Percentiles rank a stretch among this genome's conserved stretches.
phyloP scores from a whole-genome alignment of 2,113 vertebrate genomes.

The Odobenus rosmarus region DNA sequence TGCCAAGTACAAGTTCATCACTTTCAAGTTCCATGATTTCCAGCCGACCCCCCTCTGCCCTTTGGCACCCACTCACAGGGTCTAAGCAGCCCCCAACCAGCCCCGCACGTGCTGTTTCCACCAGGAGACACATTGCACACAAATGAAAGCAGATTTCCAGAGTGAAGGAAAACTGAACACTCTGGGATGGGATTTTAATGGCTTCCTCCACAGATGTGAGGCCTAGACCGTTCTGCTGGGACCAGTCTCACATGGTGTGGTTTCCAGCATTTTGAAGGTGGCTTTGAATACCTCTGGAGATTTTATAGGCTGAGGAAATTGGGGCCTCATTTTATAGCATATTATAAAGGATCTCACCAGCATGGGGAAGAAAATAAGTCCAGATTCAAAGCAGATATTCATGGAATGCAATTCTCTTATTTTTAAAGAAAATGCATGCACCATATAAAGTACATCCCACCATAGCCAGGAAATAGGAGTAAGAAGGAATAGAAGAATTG shows the following conservation, averaged over 20 bases:
- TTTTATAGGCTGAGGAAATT: slow-evolving; percentile 61
- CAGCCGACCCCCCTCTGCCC: not conserved
- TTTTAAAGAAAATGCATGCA: slow-evolving; percentile 37
- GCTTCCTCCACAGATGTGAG: slow-evolving; percentile 49
- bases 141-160: slow-evolving; percentile 13
- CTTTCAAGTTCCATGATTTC: not conserved
- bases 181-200: slow-evolving; percentile 9
- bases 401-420: not conserved
- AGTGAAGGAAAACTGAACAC: not conserved
- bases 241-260: not conserved
- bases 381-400: slow-evolving; percentile 56
- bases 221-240: not conserved
- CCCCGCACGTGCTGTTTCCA: not conserved
- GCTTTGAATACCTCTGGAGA: slow-evolving; percentile 54
- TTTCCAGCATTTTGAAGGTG: slow-evolving; percentile 13
- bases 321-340: slow-evolving; percentile 26
- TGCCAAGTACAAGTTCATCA: not conserved
- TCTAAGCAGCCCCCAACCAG: not conserved
- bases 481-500: not conserved
- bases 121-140: not conserved
- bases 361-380: slow-evolving; percentile 32
- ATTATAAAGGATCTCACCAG: slow-evolving; percentile 56
- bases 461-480: not conserved
- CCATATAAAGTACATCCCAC: not conserved
- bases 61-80: not conserved